These are phyloP conservation scores for Geococcyx californianus DNA, from an alignment of 2,113 vertebrate species.

Conservation along the genomic window DNA sequence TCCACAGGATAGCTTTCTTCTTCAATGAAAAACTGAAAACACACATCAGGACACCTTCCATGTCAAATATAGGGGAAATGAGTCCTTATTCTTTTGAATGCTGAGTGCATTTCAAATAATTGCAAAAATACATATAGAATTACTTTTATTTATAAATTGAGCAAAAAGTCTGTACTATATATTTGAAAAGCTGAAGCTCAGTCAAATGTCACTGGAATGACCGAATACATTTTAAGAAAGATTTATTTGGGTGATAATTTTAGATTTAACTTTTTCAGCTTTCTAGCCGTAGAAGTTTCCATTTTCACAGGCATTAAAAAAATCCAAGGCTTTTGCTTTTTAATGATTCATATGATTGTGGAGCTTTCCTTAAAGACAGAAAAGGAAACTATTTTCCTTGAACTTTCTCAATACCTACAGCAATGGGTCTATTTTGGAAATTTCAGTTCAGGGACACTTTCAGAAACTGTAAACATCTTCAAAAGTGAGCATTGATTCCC, in stretches of 20 bases:
- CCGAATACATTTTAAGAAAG: background rate
- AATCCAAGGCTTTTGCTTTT: background rate
- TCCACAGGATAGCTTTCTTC: background rate
- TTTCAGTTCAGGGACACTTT: background rate
- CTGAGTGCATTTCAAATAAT: background rate
- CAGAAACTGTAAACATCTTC: background rate
- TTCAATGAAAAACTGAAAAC: conserved; percentile 10
- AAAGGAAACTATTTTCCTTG: background rate
- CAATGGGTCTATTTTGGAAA: background rate
- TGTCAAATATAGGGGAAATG: background rate
- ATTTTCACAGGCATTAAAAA: background rate
- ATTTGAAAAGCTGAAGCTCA: background rate
- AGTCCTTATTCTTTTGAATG: background rate
- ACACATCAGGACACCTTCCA: background rate
- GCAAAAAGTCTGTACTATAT: background rate
- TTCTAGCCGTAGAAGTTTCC: background rate
- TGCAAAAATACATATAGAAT: background rate
- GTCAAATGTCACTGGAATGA: background rate
- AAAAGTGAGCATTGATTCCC: background rate
- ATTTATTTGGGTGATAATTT: background rate
- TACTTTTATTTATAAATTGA: background rate
- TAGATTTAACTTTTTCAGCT: background rate
- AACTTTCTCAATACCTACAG: background rate
- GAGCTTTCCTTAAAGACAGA: background rate
- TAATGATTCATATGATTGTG: background rate